Conservation (phyloP, 2,797 vertebrate species). For the Phataginus tricuspis region DNA sequence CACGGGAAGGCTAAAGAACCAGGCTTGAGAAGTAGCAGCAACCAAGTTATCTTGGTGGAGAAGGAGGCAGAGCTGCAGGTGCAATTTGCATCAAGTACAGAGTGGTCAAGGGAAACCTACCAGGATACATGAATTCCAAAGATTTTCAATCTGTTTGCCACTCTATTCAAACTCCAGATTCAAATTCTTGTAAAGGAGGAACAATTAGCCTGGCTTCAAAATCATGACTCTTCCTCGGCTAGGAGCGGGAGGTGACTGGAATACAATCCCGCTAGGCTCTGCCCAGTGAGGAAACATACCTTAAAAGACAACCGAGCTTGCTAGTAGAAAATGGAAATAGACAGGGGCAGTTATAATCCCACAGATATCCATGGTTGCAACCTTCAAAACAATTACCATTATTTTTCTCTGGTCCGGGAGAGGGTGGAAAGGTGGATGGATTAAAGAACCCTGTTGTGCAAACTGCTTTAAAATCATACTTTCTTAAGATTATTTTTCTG, state of each 20-base stretch:
- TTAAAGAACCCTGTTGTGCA: neutral
- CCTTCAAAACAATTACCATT: neutral
- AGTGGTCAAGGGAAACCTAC: neutral
- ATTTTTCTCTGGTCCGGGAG: neutral
- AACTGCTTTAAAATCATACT: constrained; percentile 4
- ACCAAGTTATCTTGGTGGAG: neutral
- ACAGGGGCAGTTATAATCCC: neutral
- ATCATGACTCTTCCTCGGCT: neutral
- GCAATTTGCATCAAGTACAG: neutral
- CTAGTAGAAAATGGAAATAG: neutral
- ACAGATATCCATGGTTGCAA: neutral
- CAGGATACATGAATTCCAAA: neutral
- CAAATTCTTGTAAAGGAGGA: neutral
- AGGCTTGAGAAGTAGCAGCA: neutral
- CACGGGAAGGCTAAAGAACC: neutral
- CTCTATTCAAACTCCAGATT: neutral
- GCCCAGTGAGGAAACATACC: neutral
- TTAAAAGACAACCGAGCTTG: neutral
- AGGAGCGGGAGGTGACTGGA: neutral
- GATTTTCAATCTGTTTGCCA: neutral
- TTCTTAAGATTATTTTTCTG: neutral
- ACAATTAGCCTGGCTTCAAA: neutral
- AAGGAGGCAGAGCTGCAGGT: neutral
- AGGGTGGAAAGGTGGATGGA: too few species aligned
- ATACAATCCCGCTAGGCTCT: neutral